Evolutionary conservation across 2,888 invertebrate genomes (phyloP), one percentile per base, ranked within the genome.

Genomic region (Chrysodeixis includens): DNA sequence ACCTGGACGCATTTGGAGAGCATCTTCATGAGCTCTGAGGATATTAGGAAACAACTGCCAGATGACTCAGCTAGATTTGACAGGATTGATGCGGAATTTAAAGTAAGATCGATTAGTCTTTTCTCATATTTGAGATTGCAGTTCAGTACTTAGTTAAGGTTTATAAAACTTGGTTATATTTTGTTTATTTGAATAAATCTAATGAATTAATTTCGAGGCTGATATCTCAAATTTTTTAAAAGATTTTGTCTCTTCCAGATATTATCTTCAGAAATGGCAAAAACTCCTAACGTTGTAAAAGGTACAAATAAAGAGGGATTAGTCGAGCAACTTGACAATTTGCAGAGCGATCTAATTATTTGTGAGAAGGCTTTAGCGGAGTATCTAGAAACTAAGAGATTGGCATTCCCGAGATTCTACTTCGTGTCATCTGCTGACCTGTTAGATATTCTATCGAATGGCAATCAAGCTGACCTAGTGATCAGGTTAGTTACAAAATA

Each of bases 1-100:
- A 99, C 99, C 26, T 99, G 99, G 99, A 98, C 98, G 83, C 99
- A 99, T 93, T 96, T 99, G 71, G 99, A 99, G 93, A 99, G 99
- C 83, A 99, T 99, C 88, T 99, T 99, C 90, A 99, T 99, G 97
- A 99, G 99, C 78, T 99, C 99, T 0, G 99, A 99, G 90, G 99
- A 99, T 91, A 99, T 99, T 80, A 96, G 99, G 67, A 98, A 97
- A 86, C 99, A 99, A 89, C 93, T 99, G 61, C 99, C 99, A 2
- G 97, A 98, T 76, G 99, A 99, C 92, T 98, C 99, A 0, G 97
- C 97, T 61, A 96, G 99, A 86, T 99, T 99, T 91, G 98, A 99
- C 92, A 96, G 96, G 78, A 98, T 99, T 79, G 99, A 99, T 89
- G 94, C 96, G 12, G 98, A 98, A 85, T 99, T 99, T 90, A 99